phyloP scores from a whole-genome alignment of 1,140 invertebrate genomes.

The Pogonognathellus flavescens region DNA sequence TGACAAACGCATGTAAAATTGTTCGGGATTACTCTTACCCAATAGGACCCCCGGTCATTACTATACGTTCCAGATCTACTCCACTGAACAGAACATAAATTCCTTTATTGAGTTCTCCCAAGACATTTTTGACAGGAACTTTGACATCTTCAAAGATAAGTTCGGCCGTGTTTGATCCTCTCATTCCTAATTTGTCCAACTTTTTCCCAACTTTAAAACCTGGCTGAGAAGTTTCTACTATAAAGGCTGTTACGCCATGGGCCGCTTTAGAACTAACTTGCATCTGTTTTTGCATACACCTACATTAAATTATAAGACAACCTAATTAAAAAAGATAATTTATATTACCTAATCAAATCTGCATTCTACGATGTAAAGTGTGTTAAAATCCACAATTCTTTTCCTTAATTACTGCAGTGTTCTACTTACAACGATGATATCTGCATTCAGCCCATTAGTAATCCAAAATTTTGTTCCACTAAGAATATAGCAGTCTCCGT shows the following conservation, averaged over 20 bases:
- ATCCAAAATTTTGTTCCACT: slow-evolving; percentile 99
- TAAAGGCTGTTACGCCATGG: slow-evolving; percentile 96
- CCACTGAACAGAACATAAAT: slow-evolving; percentile 98
- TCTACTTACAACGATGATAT: slow-evolving; percentile 85
- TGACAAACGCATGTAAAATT: too few relatives aligned
- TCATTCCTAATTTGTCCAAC: too few relatives aligned
- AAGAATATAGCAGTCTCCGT: slow-evolving; percentile 92
- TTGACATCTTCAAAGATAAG: too few relatives aligned
- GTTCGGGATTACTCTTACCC: slow-evolving; percentile 75
- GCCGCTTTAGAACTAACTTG: slow-evolving; percentile 71
- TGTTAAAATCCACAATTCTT: not conserved
- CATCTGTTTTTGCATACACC: slow-evolving; percentile 94
- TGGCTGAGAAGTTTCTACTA: too few relatives aligned
- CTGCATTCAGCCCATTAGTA: slow-evolving; percentile 96
- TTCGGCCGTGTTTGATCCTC: too few relatives aligned
- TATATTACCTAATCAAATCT: slow-evolving; percentile 38
- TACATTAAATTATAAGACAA: too few relatives aligned
- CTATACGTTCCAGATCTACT: slow-evolving; percentile 91
- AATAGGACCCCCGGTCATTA: slow-evolving; percentile 88
- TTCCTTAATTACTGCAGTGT: too few relatives aligned
- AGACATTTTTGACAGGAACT: too few relatives aligned
- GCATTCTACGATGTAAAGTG: not conserved
- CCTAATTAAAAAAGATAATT: too few relatives aligned
- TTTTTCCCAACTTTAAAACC: too few relatives aligned
- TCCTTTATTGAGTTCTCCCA: slow-evolving; percentile 89